Evolutionary conservation across 2,797 vertebrate genomes (phyloP).

Genomic region (Gorsachius magnificus): DNA sequence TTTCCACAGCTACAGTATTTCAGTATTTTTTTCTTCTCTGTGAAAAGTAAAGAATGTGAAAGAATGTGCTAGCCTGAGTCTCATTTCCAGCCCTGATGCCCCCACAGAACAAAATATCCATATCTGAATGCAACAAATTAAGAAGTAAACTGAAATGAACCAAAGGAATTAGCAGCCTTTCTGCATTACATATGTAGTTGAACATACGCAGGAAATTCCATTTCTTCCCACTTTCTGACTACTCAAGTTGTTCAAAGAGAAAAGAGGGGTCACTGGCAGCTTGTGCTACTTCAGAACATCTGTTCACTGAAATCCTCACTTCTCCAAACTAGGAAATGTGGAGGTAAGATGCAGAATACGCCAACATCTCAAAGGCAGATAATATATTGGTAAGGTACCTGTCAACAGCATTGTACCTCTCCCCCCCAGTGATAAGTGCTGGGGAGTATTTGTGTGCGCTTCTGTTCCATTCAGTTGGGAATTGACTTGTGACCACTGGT

Average conservation of each 20-base stretch:
- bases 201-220: background rate
- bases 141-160: background rate
- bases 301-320: background rate
- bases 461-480: background rate
- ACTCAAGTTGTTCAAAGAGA: background rate
- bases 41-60: background rate
- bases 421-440: background rate
- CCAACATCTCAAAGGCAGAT: background rate
- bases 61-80: background rate
- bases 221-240: background rate
- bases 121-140: background rate
- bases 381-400: background rate
- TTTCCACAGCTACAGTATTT: background rate
- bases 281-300: background rate
- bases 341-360: background rate
- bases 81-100: background rate
- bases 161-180: background rate
- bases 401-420: accelerated
- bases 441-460: background rate
- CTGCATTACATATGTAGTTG: background rate
- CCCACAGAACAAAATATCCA: background rate
- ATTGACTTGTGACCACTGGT: background rate
- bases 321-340: background rate
- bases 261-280: background rate
- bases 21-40: background rate